Evolutionary conservation across 1,140 invertebrate genomes (phyloP).

Genomic region (Bathynomus jamesi): DNA sequence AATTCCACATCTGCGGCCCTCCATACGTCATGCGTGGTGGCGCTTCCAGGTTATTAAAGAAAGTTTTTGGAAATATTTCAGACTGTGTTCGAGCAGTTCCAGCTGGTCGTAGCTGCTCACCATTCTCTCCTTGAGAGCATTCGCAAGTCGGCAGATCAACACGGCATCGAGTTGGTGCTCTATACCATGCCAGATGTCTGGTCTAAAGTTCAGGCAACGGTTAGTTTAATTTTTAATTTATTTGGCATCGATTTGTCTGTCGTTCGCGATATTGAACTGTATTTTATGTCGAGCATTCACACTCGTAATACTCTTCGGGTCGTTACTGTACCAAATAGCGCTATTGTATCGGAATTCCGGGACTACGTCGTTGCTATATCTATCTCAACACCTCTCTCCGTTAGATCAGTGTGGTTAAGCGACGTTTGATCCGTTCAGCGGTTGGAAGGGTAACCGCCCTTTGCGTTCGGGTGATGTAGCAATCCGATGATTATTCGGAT

Average conservation of each 20-base stretch:
- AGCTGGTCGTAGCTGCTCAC: constrained; percentile 62
- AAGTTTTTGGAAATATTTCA: constrained; percentile 43
- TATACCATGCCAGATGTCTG: constrained; percentile 79
- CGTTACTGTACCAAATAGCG: not conserved
- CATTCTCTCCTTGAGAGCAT: constrained; percentile 55
- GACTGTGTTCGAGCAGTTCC: constrained; percentile 64
- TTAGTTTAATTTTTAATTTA: constrained; percentile 17
- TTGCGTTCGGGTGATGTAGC: no score
- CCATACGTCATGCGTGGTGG: not conserved
- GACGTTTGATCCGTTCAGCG: no score
- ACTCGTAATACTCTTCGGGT: not conserved
- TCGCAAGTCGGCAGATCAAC: constrained; percentile 45
- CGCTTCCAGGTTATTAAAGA: not conserved
- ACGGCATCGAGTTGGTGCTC: constrained; percentile 35
- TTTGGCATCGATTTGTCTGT: no score
- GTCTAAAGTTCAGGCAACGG: constrained; percentile 77
- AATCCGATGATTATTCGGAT: no score
- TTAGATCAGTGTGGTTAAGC: no score
- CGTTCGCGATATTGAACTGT: not conserved
- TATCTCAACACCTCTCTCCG: no score
- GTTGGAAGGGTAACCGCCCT: no score
- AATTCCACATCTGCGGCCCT: not conserved
- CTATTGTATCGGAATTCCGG: not conserved
- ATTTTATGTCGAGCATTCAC: not conserved
- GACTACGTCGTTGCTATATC: not conserved